phyloP scores from a whole-genome alignment of 2,888 invertebrate genomes.

The Nymphalis polychloros region DNA sequence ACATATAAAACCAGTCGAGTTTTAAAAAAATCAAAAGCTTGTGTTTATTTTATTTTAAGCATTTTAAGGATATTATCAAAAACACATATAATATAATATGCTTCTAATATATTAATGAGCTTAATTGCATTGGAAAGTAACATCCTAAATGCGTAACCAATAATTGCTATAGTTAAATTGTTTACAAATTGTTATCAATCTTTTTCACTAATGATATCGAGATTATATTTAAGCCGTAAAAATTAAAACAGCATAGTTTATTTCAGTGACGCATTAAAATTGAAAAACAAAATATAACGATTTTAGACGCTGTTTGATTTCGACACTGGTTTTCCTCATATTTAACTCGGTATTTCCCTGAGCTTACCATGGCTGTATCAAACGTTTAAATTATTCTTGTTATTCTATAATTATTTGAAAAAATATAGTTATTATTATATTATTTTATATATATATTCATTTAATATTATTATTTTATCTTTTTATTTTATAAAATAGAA shows the following conservation, averaged over 20 bases:
- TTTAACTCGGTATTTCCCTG: constrained; percentile 19
- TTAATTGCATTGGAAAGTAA: neutral
- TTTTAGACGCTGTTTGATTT: constrained; percentile 3
- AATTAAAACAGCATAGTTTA: neutral
- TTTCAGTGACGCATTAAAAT: neutral
- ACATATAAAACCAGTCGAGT: too few relatives aligned
- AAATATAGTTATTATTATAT: too few relatives aligned
- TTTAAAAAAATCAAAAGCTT: too few relatives aligned
- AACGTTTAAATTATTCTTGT: neutral
- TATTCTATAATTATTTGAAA: neutral
- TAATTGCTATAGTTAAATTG: neutral
- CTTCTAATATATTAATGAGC: too few relatives aligned
- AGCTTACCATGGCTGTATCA: neutral
- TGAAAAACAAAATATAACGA: constrained; percentile 7
- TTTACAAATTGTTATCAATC: neutral
- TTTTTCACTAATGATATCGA: too few relatives aligned
- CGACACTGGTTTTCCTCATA: constrained; percentile 28
- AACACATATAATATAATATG: too few relatives aligned
- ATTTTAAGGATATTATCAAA: too few relatives aligned
- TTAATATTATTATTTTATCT: neutral
- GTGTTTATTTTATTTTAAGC: too few relatives aligned
- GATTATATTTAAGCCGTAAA: too few relatives aligned
- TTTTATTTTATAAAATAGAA: too few relatives aligned
- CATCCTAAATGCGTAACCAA: neutral
- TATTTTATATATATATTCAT: neutral